Percentiles rank a stretch among this genome's conserved stretches.
Conservation (phyloP, 2,113 vertebrate genomes). For the Lethenteron reissneri region DNA sequence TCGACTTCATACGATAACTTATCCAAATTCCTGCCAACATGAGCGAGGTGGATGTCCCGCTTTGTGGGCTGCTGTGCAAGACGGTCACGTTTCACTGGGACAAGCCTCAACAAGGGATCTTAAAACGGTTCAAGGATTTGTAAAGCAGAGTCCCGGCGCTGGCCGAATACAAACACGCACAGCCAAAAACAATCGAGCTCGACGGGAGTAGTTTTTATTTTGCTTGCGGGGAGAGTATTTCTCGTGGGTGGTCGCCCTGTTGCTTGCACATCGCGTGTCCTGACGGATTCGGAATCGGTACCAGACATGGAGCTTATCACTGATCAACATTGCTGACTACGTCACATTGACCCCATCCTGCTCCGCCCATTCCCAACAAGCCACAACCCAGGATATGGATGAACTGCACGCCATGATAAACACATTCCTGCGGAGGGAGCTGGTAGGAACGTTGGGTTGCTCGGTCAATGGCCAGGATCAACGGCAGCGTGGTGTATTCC, state of each 20-base stretch:
- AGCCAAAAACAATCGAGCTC: neutral
- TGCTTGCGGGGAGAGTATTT: neutral
- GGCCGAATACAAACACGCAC: neutral
- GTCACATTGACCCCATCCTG: too few relatives aligned
- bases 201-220: neutral
- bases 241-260: conserved; percentile 1
- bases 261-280: neutral
- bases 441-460: too few relatives aligned
- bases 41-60: neutral
- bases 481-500: too few relatives aligned
- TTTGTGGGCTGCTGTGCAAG: neutral
- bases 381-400: too few relatives aligned
- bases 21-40: conserved; percentile 1
- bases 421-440: too few relatives aligned
- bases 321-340: too few relatives aligned
- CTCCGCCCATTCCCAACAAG: too few relatives aligned
- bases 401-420: too few relatives aligned
- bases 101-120: neutral
- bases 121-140: neutral
- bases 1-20: neutral
- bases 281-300: neutral
- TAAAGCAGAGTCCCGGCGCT: neutral
- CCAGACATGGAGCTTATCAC: too few relatives aligned
- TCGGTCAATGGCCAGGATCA: too few relatives aligned
- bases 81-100: neutral